phyloP scores from a whole-genome alignment of 1,140 invertebrate species.

The Oryzaephilus surinamensis region DNA sequence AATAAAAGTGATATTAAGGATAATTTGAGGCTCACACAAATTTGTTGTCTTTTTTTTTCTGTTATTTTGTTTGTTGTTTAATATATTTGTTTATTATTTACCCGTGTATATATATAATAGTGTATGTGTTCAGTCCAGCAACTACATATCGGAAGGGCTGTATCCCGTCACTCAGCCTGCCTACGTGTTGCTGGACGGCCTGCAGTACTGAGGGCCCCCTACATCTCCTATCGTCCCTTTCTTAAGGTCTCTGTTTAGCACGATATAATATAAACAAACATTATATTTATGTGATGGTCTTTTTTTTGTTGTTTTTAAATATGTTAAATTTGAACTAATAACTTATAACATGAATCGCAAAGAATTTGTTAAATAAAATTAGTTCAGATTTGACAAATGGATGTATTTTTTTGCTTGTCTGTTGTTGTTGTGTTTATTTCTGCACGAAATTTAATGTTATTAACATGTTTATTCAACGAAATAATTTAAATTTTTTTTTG shows the following conservation, averaged over 20 bases:
- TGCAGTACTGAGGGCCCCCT: constrained; percentile 36
- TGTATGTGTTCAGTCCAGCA: constrained; percentile 31
- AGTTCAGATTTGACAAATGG: neutral
- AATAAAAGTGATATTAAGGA: too few relatives aligned
- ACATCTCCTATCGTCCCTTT: constrained; percentile 25
- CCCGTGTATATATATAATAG: constrained; percentile 12
- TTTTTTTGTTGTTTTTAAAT: constrained; percentile 8
- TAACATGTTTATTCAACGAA: neutral
- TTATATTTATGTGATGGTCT: constrained; percentile 6
- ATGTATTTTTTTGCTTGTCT: constrained; percentile 5
- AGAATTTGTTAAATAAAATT: neutral
- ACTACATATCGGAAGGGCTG: constrained; percentile 35
- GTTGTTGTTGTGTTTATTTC: neutral
- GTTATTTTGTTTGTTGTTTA: neutral
- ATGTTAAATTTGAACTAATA: neutral
- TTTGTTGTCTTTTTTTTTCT: neutral
- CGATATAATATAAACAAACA: constrained; percentile 6
- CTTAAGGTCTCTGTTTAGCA: constrained; percentile 27
- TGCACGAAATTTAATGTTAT: neutral
- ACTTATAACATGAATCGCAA: neutral
- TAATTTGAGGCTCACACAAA: too few relatives aligned
- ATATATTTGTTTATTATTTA: neutral
- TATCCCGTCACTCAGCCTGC: constrained; percentile 34
- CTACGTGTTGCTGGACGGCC: constrained; percentile 36
- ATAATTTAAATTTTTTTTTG: neutral